Percentiles rank a stretch among this genome's conserved stretches.
These are phyloP conservation scores for Pseudopipra pipra DNA, from an alignment of 2,113 vertebrate species.

Conservation along the genomic window DNA sequence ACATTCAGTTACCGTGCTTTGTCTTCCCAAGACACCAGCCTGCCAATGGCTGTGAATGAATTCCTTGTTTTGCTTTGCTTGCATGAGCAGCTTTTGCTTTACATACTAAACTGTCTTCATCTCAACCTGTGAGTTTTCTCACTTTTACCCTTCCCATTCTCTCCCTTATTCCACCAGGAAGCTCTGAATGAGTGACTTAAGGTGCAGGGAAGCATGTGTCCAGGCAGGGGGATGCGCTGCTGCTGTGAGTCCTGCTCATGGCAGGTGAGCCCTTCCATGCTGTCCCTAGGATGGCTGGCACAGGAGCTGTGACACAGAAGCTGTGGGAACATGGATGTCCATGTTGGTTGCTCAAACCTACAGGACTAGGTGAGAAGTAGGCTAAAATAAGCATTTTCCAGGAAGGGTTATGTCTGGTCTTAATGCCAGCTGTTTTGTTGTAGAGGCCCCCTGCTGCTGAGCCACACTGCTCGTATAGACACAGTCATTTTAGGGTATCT, in stretches of 20 bases:
- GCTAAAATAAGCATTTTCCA: neutral
- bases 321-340: accelerated
- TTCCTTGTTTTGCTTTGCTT: neutral
- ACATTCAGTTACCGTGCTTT: accelerated
- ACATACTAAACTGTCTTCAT: neutral
- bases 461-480: accelerated
- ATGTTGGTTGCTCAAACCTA: accelerated
- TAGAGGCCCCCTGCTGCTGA: neutral
- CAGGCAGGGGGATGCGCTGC: accelerated
- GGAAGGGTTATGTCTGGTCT: neutral
- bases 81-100: neutral
- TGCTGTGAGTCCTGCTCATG: accelerated
- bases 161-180: neutral
- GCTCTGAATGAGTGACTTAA: neutral
- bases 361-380: neutral
- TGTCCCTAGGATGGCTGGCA: neutral
- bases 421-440: neutral
- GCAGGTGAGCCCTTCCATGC: accelerated
- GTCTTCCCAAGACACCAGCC: neutral
- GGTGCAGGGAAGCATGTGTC: accelerated
- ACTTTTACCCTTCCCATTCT: accelerated
- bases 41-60: neutral
- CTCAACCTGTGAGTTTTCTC: neutral
- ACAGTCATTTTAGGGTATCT: neutral
- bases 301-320: accelerated